Evolutionary conservation across 1,140 invertebrate species (phyloP), one percentile per base, ranked within the genome.

Genomic region (Papilio dardanus): DNA sequence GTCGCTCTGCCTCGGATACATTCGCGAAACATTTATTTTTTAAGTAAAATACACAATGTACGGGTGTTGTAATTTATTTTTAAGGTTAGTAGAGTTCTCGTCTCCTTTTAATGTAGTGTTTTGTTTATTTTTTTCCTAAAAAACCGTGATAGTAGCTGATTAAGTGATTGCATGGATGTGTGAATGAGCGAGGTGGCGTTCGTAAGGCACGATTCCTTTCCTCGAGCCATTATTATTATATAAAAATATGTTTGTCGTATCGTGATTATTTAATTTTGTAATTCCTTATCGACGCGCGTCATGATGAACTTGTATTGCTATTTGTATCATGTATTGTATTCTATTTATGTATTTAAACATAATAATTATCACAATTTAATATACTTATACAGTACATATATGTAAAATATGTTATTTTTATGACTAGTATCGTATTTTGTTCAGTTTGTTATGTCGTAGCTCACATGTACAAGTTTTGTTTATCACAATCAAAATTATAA

Each of bases 121-220:
- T 81, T 79, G 75, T 76, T 73, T 78, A 80, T 84, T 77, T 88
- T 85, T 87, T 85, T 82, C 81, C 83, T 83, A 88, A 86, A 84
- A 88, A 92, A 90, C 88, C 85, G 91, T 92, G 91, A 92, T 92
- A 92, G 88, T 92, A 91, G 91, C 85, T 88, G 77, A 76, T 84
- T 88, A 91, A 88, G 86, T 89, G 85, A 81, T 82, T 78, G 86
- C 83, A 76, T 88, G 88, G 71, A 78, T 85, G 88, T 83, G 84
- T 87, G 89, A 77, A 85, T 87, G 88, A 79, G 83, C 78, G 84
- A 83, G 85, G 85, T 77, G 86, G 83, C 87, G 81, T 89, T 90
- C 89, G 87, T 89, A 76, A 84, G 89, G 88, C 88, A 91, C 89
- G 71, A 83, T 81, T 89, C 88, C 89, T 82, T 87, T 89, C 88